phyloP scores from a whole-genome alignment of 2,113 vertebrate species.

The Scatophagus argus region DNA sequence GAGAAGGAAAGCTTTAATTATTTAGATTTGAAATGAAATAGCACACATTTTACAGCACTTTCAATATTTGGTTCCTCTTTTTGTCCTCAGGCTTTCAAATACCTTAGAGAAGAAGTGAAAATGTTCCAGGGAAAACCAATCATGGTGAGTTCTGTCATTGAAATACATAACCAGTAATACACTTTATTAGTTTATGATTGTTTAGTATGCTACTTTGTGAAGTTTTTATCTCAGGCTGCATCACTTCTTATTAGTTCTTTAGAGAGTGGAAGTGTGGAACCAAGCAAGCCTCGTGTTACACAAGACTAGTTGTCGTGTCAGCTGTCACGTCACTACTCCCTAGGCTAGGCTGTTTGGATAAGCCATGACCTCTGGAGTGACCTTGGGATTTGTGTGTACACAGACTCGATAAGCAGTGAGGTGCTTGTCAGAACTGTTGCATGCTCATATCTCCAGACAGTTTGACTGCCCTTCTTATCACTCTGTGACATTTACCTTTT shows the following conservation, averaged over 20 bases:
- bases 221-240: background rate
- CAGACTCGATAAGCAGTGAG: constrained; percentile 35
- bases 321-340: background rate
- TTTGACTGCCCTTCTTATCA: constrained; percentile 31
- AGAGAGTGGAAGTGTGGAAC: background rate
- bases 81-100: constrained; percentile 91
- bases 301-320: constrained; percentile 15
- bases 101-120: constrained; percentile 98
- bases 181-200: background rate
- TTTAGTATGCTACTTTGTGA: background rate
- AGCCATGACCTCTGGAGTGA: constrained; percentile 10
- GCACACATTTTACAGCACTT: background rate
- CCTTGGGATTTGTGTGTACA: constrained; percentile 46
- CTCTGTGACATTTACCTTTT: constrained; percentile 41
- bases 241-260: background rate
- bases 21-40: background rate
- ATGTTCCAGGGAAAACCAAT: constrained; percentile 99
- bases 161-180: background rate
- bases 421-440: constrained; percentile 7
- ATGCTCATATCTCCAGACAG: constrained; percentile 10
- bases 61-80: background rate
- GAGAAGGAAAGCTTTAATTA: background rate
- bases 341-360: background rate
- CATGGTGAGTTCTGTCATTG: constrained; percentile 88
- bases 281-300: background rate